Conservation (phyloP, 2,797 vertebrate genomes). For the Erpetoichthys calabaricus region DNA sequence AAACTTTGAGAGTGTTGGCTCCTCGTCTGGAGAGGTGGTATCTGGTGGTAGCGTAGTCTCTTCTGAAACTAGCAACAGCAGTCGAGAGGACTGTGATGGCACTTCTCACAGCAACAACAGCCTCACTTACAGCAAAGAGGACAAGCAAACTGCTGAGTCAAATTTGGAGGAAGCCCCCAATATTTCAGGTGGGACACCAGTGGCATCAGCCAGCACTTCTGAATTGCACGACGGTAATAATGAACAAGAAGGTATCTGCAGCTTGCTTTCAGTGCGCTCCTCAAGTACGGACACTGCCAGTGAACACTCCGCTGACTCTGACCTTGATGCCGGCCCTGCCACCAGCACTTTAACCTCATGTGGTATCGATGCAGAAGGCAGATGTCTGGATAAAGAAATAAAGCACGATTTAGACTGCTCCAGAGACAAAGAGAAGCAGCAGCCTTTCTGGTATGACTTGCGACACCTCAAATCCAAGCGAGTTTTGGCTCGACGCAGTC, state of each 20-base stretch:
- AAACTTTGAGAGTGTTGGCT: conserved; percentile 8
- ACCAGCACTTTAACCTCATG: conserved; percentile 23
- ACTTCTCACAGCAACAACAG: conserved; percentile 23
- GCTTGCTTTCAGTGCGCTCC: conserved; percentile 54
- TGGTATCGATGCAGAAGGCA: no score
- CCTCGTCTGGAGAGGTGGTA: conserved; percentile 1
- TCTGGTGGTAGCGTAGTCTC: conserved; percentile 30
- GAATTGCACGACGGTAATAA: conserved; percentile 19
- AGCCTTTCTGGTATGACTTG: conserved; percentile 38
- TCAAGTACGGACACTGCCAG: conserved; percentile 76
- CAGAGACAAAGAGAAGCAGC: no score
- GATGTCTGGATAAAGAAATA: no score
- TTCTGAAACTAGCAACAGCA: conserved; percentile 26
- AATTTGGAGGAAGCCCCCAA: conserved; percentile 29
- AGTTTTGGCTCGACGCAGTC: conserved; percentile 51
- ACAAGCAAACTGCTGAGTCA: conserved; percentile 28
- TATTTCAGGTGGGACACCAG: no score
- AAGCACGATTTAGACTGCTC: no score
- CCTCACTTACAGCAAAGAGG: conserved; percentile 42
- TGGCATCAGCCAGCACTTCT: no score
- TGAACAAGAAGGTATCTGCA: conserved; percentile 32
- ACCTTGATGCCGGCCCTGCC: conserved; percentile 30
- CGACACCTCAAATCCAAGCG: conserved; percentile 67
- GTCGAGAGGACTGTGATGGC: conserved; percentile 31
- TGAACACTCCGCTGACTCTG: conserved; percentile 61